Conservation (phyloP, 2,888 invertebrate genomes). For the Caenorhabditis sp. region DNA sequence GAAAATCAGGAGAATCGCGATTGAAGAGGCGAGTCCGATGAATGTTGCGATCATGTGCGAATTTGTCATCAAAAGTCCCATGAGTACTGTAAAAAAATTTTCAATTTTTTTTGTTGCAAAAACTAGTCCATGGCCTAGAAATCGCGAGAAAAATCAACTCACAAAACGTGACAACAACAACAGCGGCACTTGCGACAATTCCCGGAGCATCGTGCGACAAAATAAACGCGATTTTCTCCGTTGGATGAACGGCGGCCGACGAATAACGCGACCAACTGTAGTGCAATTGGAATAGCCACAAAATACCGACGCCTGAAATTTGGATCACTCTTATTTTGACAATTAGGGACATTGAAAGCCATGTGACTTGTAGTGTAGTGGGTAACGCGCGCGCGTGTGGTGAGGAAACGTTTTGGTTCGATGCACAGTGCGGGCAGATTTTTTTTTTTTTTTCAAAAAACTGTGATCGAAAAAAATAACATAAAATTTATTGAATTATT, state of each 20-base stretch:
- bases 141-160: conserved; percentile 4
- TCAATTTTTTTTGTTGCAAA: background rate
- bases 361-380: too few relatives aligned
- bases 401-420: too few relatives aligned
- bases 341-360: too few relatives aligned
- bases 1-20: conserved; percentile 58
- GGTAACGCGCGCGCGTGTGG: too few relatives aligned
- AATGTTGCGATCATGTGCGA: conserved; percentile 54
- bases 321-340: background rate
- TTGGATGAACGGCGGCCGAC: conserved; percentile 65
- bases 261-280: conserved; percentile 63
- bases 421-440: too few relatives aligned
- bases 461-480: too few relatives aligned
- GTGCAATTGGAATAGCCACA: conserved; percentile 52
- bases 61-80: conserved; percentile 45
- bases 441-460: too few relatives aligned
- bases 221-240: conserved; percentile 69
- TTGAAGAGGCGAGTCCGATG: conserved; percentile 53
- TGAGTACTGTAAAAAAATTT: conserved; percentile 49
- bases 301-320: conserved; percentile 51
- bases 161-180: conserved; percentile 48
- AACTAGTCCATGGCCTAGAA: too few relatives aligned
- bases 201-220: conserved; percentile 66
- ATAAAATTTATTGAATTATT: too few relatives aligned
- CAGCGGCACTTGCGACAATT: conserved; percentile 49